phyloP scores from a whole-genome alignment of 2,797 vertebrate species.

The Sebastes dallii region DNA sequence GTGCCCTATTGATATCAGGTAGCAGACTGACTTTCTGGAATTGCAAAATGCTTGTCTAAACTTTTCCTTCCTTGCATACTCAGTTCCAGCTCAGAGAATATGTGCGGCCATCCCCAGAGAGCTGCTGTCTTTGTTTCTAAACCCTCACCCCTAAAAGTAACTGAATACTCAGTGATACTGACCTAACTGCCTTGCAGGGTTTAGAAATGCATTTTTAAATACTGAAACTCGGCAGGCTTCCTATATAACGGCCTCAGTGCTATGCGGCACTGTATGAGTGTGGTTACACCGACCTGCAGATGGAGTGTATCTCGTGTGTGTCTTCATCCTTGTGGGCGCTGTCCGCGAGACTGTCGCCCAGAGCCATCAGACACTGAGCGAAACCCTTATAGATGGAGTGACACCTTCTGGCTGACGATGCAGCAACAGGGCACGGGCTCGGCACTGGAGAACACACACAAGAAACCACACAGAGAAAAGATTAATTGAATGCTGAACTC shows the following conservation, averaged over 20 bases:
- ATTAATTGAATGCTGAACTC: not conserved
- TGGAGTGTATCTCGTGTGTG: slow-evolving; percentile 88
- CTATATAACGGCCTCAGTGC: not conserved
- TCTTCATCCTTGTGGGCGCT: slow-evolving; percentile 82
- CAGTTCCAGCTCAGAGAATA: slow-evolving; percentile 2
- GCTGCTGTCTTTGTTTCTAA: slow-evolving; percentile 10
- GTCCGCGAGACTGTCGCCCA: slow-evolving; percentile 91
- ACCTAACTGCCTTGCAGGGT: not conserved
- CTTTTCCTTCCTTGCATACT: slow-evolving; percentile 30
- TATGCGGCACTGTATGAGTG: not conserved
- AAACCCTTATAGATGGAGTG: slow-evolving; percentile 96
- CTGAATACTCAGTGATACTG: not conserved
- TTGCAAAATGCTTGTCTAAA: slow-evolving; percentile 40
- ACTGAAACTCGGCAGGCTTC: not conserved
- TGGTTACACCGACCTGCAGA: slow-evolving; percentile 88
- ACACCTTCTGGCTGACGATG: slow-evolving; percentile 82
- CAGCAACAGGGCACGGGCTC: slow-evolving; percentile 71
- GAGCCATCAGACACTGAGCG: slow-evolving; percentile 90
- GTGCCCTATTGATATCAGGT: slow-evolving; percentile 37
- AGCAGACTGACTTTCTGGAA: slow-evolving; percentile 12
- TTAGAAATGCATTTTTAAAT: slow-evolving; percentile 1
- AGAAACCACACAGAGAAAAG: not conserved
- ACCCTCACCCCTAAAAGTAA: not conserved
- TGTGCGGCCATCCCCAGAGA: not conserved
- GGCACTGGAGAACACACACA: slow-evolving; percentile 72